phyloP scores from a whole-genome alignment of 2,113 vertebrate species.

The Pelecanus crispus region DNA sequence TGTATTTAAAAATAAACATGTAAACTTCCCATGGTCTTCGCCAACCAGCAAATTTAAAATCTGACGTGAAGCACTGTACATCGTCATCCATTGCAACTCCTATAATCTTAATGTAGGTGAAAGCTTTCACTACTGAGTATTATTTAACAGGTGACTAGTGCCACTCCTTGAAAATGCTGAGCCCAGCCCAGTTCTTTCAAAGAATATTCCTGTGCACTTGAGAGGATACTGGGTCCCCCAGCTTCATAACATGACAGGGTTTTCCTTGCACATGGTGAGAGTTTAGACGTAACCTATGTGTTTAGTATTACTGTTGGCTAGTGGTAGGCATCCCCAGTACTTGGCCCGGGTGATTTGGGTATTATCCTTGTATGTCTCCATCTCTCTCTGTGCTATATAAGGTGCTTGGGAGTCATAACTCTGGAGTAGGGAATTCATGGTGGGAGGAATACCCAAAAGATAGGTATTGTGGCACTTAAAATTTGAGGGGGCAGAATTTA shows the following conservation, averaged over 20 bases:
- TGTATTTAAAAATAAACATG: neutral
- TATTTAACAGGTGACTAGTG: neutral
- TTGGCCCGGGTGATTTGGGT: neutral
- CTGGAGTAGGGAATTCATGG: neutral
- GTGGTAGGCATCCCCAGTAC: neutral
- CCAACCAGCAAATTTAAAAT: neutral
- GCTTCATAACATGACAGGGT: neutral
- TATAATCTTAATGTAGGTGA: neutral
- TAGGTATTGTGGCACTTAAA: neutral
- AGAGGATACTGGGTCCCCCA: neutral
- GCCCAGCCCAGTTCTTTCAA: neutral
- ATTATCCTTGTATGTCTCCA: neutral
- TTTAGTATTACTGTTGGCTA: neutral
- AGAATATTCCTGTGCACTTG: neutral
- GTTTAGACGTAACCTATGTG: neutral
- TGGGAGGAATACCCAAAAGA: neutral
- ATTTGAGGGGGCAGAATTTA: neutral
- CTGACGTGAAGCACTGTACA: neutral
- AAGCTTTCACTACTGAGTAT: neutral
- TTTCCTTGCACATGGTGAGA: neutral
- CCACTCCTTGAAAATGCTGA: neutral
- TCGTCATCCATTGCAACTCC: neutral
- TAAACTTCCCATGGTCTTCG: neutral
- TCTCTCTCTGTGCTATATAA: neutral
- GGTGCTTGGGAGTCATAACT: neutral